These are phyloP conservation scores for Gavialis gangeticus DNA, from an alignment of 2,113 vertebrate genomes.

Conservation along the genomic window DNA sequence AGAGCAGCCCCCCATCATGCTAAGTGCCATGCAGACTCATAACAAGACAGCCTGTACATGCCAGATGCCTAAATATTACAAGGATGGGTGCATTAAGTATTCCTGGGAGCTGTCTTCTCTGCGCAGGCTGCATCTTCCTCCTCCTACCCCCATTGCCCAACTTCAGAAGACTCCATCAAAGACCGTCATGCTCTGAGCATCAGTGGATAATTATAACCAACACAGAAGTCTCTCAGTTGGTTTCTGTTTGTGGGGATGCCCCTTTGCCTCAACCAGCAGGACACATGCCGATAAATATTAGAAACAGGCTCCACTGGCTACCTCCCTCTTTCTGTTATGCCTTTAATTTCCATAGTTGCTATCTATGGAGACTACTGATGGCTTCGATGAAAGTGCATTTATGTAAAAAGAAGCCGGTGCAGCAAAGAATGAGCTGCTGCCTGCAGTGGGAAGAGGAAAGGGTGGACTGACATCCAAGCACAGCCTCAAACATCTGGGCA, in stretches of 20 bases:
- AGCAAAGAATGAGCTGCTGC: accelerated
- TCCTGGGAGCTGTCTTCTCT: not conserved
- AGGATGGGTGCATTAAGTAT: not conserved
- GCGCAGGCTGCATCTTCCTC: not conserved
- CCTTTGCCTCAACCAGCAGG: not conserved
- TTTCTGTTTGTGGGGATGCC: not conserved
- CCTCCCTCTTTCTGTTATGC: not conserved
- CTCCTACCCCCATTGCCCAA: not conserved
- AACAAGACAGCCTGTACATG: not conserved
- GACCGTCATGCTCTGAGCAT: accelerated
- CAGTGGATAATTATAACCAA: not conserved
- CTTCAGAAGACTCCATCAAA: not conserved
- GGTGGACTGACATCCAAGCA: not conserved
- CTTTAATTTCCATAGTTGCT: not conserved
- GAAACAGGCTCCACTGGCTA: not conserved
- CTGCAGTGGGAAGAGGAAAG: accelerated
- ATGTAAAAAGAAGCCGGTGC: not conserved
- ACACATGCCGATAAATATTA: accelerated
- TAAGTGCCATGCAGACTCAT: not conserved
- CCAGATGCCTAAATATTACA: not conserved
- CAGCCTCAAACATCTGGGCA: accelerated
- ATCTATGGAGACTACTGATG: accelerated
- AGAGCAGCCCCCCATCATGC: not conserved
- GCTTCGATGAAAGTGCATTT: accelerated
- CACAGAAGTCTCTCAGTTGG: accelerated